These are phyloP conservation scores for Nebria ingens DNA, from an alignment of 1,140 invertebrate species.

Conservation along the genomic window DNA sequence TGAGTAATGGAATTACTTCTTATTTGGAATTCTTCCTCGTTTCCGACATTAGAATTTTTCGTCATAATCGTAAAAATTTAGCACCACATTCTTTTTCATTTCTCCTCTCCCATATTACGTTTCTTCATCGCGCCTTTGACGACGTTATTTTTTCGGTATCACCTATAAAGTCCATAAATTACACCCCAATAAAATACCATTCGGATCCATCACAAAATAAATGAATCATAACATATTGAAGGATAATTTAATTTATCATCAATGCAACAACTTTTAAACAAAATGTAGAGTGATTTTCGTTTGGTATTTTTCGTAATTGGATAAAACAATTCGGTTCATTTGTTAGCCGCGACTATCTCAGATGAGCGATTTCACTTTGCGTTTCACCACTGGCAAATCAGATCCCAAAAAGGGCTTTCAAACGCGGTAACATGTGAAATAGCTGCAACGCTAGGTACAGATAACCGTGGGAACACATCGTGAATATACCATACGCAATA, in stretches of 20 bases:
- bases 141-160: slow-evolving; percentile 2
- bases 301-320: no score
- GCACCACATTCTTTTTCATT: slow-evolving; percentile 3
- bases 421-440: not conserved
- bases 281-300: no score
- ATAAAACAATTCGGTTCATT: no score
- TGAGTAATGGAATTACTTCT: not conserved
- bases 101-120: not conserved
- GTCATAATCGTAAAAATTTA: slow-evolving; percentile 7
- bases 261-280: no score
- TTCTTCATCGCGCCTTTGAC: not conserved
- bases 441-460: not conserved
- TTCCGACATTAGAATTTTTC: slow-evolving; percentile 3
- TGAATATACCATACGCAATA: not conserved
- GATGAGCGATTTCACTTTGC: not conserved
- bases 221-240: no score
- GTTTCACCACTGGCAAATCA: not conserved
- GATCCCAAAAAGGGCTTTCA: not conserved
- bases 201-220: no score
- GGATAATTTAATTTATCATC: no score
- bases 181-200: no score
- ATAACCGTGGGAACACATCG: not conserved
- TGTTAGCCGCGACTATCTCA: not conserved
- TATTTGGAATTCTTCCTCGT: not conserved
- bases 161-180: not conserved